Evolutionary conservation across 1,140 invertebrate species (phyloP).

Genomic region (Scaptomyza graminum): DNA sequence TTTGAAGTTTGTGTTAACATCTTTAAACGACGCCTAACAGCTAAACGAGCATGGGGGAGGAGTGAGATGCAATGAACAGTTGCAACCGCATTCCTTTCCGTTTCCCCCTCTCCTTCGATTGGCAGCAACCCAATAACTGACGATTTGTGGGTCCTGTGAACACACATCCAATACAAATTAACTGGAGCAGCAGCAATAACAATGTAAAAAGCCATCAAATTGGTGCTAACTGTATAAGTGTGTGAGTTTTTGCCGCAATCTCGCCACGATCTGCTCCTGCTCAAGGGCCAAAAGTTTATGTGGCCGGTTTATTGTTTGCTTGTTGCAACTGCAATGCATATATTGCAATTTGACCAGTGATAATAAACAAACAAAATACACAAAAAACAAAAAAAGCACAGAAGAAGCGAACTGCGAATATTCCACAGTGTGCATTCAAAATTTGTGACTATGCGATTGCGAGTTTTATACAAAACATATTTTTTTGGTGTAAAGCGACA

Average conservation of each 20-base stretch:
- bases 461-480: slow-evolving; percentile 1
- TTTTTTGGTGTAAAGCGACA: slow-evolving; percentile 9
- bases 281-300: slow-evolving; percentile 23
- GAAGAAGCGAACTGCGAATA: slow-evolving; percentile 11
- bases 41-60: too few relatives aligned
- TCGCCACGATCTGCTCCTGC: slow-evolving; percentile 30
- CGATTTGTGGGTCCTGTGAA: slow-evolving; percentile 48
- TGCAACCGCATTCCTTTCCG: background rate
- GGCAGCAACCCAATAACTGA: slow-evolving; percentile 14
- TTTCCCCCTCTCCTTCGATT: background rate
- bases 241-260: slow-evolving; percentile 37
- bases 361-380: slow-evolving; percentile 21
- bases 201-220: slow-evolving; percentile 76
- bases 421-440: slow-evolving; percentile 52
- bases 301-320: slow-evolving; percentile 24
- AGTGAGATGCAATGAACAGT: background rate
- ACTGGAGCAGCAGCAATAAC: slow-evolving; percentile 74
- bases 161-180: slow-evolving; percentile 69
- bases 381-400: background rate
- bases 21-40: too few relatives aligned
- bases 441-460: slow-evolving; percentile 40
- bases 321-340: slow-evolving; percentile 24
- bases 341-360: slow-evolving; percentile 65
- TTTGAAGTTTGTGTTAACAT: too few relatives aligned
- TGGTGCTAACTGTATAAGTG: slow-evolving; percentile 60